Conservation (phyloP, 2,113 vertebrate genomes). For the Gorilla gorilla region DNA sequence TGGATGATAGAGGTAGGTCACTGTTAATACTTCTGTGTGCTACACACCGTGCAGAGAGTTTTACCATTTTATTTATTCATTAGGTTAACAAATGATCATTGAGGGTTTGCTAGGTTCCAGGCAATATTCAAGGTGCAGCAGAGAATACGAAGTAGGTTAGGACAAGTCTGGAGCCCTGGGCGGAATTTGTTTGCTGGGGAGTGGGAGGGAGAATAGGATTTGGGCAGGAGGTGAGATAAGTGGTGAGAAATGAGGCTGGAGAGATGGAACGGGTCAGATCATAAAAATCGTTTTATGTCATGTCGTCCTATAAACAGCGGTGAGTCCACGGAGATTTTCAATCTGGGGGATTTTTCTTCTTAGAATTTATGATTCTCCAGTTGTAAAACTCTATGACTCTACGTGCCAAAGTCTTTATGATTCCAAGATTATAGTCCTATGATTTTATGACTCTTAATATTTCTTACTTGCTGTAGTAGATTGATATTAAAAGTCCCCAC, state of each 20-base stretch:
- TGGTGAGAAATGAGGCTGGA: background rate
- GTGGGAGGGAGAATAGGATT: background rate
- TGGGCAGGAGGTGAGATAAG: background rate
- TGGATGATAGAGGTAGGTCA: background rate
- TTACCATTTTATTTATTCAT: background rate
- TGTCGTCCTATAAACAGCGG: background rate
- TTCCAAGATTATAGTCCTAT: constrained; percentile 30
- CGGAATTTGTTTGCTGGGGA: background rate
- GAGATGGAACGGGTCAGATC: background rate
- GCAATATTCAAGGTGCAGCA: background rate
- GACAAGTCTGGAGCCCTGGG: background rate
- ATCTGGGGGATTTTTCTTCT: constrained; percentile 44
- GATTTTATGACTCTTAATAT: constrained; percentile 41
- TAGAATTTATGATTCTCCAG: constrained; percentile 8
- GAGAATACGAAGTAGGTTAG: background rate
- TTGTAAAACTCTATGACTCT: constrained; percentile 22
- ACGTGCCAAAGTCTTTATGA: constrained; percentile 33
- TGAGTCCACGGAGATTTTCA: background rate
- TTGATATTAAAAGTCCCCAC: constrained; percentile 7
- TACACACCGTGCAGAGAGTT: background rate
- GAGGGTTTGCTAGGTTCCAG: background rate
- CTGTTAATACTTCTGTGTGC: background rate
- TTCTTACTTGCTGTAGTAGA: constrained; percentile 30
- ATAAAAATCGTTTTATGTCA: background rate
- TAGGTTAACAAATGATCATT: constrained; percentile 18